These are phyloP conservation scores for Heliconius erato DNA, from an alignment of 2,888 invertebrate species.

Conservation along the genomic window DNA sequence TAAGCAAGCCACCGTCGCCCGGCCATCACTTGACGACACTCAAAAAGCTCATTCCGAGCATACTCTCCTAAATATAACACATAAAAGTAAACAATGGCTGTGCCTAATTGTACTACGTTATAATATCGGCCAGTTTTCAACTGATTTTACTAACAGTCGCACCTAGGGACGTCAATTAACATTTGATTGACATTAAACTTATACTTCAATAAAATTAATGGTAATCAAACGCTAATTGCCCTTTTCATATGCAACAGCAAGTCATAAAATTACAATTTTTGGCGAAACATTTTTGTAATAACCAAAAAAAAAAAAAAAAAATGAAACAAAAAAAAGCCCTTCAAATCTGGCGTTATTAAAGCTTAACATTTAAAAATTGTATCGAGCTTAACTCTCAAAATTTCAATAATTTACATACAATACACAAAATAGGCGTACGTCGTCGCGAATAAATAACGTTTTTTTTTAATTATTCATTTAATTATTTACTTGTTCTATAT, in stretches of 20 bases:
- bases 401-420: constrained; percentile 52
- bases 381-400: constrained; percentile 30
- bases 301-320: constrained; percentile 8
- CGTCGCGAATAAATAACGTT: constrained; percentile 62
- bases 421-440: constrained; percentile 48
- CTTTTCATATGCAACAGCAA: neutral
- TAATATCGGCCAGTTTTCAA: constrained; percentile 51
- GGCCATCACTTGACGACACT: constrained; percentile 47
- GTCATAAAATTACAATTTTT: constrained; percentile 42
- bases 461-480: constrained; percentile 2
- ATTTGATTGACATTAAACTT: neutral
- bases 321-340: neutral
- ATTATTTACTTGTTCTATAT: constrained; percentile 55
- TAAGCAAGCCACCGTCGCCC: constrained; percentile 46
- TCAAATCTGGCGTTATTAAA: constrained; percentile 56
- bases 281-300: constrained; percentile 41
- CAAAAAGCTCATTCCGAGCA: constrained; percentile 54
- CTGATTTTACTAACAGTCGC: constrained; percentile 33
- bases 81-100: constrained; percentile 66
- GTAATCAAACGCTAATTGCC: neutral
- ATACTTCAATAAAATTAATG: neutral
- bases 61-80: constrained; percentile 58
- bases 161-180: constrained; percentile 5
- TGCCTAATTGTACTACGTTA: constrained; percentile 71
- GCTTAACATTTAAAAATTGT: constrained; percentile 53